These are phyloP conservation scores for Antigone vipio DNA, from an alignment of 2,113 vertebrate genomes.

Conservation along the genomic window DNA sequence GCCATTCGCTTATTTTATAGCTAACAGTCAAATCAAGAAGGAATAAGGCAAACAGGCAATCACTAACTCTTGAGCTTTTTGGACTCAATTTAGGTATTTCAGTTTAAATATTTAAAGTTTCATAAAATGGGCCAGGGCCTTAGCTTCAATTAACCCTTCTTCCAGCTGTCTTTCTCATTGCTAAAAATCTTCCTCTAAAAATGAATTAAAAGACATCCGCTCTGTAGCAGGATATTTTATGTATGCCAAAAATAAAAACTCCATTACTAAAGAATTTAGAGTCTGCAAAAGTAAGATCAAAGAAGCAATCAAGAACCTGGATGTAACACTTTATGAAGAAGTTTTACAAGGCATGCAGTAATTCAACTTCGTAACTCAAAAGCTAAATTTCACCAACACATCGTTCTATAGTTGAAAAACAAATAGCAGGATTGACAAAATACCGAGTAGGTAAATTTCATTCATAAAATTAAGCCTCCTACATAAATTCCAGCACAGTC, in stretches of 20 bases:
- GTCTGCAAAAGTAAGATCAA: neutral
- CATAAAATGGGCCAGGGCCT: neutral
- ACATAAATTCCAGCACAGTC: neutral
- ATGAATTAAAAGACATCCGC: neutral
- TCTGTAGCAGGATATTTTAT: neutral
- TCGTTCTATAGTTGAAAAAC: neutral
- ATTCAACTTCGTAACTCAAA: neutral
- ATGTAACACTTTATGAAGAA: neutral
- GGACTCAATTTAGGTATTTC: neutral
- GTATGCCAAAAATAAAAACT: neutral
- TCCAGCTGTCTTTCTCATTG: neutral
- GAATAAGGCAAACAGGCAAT: neutral
- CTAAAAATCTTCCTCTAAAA: neutral
- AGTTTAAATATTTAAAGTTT: neutral
- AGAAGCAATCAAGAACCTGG: neutral
- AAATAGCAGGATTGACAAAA: neutral
- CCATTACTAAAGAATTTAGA: neutral
- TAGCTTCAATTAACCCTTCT: neutral
- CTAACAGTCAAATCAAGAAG: neutral
- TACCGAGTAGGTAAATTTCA: neutral
- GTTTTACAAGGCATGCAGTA: neutral
- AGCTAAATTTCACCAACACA: neutral
- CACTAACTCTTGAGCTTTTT: neutral
- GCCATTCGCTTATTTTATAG: neutral
- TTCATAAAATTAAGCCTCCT: neutral